phyloP scores from a whole-genome alignment of 2,797 vertebrate genomes.

The Melanotaenia maccullochi region DNA sequence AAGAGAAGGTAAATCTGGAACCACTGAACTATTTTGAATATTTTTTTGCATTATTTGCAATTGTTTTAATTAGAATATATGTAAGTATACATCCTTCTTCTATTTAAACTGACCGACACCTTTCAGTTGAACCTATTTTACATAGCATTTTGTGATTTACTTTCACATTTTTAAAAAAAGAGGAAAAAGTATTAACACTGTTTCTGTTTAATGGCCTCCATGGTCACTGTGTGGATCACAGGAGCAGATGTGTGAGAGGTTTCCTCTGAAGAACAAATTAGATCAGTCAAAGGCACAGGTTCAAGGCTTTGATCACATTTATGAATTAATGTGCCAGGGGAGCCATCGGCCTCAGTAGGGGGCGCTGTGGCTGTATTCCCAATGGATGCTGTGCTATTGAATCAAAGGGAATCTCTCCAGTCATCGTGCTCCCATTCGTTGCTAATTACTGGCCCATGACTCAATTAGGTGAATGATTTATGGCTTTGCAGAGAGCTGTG shows the following conservation, averaged over 20 bases:
- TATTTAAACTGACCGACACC: slow-evolving; percentile 33
- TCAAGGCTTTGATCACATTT: slow-evolving; percentile 68
- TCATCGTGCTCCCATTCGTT: slow-evolving; percentile 71
- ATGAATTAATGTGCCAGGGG: slow-evolving; percentile 41
- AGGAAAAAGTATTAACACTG: background rate
- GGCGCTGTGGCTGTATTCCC: slow-evolving; percentile 60
- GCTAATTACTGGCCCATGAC: slow-evolving; percentile 77
- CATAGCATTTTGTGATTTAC: slow-evolving; percentile 19
- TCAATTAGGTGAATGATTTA: slow-evolving; percentile 79
- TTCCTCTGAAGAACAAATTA: slow-evolving; percentile 64
- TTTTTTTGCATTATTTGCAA: slow-evolving; percentile 45
- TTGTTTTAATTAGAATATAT: slow-evolving; percentile 53
- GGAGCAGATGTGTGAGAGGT: slow-evolving; percentile 43
- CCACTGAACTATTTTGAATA: slow-evolving; percentile 22
- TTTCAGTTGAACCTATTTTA: slow-evolving; percentile 50
- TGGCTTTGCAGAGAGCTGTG: slow-evolving; percentile 71
- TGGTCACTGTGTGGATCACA: slow-evolving; percentile 36
- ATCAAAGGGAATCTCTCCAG: slow-evolving; percentile 70
- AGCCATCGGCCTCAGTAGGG: slow-evolving; percentile 60
- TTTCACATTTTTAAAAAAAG: background rate
- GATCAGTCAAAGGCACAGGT: slow-evolving; percentile 62
- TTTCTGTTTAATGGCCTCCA: slow-evolving; percentile 52
- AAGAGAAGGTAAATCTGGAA: slow-evolving; percentile 25
- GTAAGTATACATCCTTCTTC: slow-evolving; percentile 2
- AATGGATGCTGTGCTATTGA: slow-evolving; percentile 13